Evolutionary conservation across 2,113 vertebrate species (phyloP).

Genomic region (Cyanoliseus patagonus): DNA sequence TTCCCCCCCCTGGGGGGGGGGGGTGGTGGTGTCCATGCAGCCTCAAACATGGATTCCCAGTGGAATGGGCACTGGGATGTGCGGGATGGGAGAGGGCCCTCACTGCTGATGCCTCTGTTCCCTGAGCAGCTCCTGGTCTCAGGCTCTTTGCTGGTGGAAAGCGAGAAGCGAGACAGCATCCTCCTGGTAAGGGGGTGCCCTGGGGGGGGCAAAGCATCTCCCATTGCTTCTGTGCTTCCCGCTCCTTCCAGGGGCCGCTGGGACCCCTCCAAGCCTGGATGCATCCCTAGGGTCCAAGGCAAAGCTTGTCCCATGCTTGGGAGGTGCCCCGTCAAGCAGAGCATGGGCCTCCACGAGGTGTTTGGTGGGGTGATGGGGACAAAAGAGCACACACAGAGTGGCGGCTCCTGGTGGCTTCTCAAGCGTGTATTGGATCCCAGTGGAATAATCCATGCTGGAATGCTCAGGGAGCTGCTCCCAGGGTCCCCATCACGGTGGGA

Average conservation of each 20-base stretch:
- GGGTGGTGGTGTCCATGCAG: accelerated
- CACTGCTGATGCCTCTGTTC: background rate
- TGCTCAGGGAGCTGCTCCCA: background rate
- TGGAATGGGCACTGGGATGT: accelerated
- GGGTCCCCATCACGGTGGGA: accelerated
- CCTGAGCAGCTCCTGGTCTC: conserved; percentile 51
- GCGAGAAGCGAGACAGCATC: conserved; percentile 19
- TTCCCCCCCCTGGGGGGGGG: background rate
- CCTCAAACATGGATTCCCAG: accelerated
- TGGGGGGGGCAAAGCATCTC: too few relatives aligned
- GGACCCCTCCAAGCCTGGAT: background rate
- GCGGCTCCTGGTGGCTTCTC: background rate
- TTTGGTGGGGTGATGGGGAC: background rate
- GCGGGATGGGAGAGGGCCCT: background rate
- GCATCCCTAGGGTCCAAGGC: accelerated
- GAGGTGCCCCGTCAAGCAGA: background rate
- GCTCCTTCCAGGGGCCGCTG: background rate
- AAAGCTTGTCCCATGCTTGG: accelerated
- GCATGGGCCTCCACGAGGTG: background rate
- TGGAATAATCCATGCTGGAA: accelerated
- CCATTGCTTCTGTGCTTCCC: background rate
- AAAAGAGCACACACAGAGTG: background rate
- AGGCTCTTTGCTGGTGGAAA: conserved; percentile 52
- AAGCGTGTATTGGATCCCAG: accelerated
- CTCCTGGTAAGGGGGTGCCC: conserved; percentile 29